Conservation (phyloP, 1,140 invertebrate genomes). For the Scylla paramamosain region DNA sequence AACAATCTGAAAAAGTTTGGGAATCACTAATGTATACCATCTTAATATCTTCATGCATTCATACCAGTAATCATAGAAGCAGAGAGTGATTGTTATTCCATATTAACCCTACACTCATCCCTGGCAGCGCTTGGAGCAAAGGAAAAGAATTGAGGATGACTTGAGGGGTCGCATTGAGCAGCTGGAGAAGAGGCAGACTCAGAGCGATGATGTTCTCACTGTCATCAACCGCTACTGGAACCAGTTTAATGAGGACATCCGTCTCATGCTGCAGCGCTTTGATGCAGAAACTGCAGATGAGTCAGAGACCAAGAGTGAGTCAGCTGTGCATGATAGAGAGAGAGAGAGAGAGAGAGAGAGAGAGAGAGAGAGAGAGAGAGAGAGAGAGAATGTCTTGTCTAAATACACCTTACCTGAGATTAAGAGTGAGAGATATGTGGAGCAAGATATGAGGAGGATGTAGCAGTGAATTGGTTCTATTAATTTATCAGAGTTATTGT, state of each 20-base stretch:
- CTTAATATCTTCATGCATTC: no score
- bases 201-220: constrained; percentile 98
- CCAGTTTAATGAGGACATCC: constrained; percentile 97
- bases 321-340: not conserved
- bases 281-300: constrained; percentile 98
- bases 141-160: constrained; percentile 93
- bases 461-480: no score
- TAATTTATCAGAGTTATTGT: no score
- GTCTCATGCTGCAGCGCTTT: constrained; percentile 95
- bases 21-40: no score
- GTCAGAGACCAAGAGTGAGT: constrained; percentile 93
- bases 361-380: no score
- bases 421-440: no score
- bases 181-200: constrained; percentile 96
- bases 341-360: no score
- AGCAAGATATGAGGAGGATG: no score
- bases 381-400: not conserved
- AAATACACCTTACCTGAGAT: not conserved
- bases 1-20: no score
- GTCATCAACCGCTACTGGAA: constrained; percentile 99
- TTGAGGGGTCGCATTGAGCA: constrained; percentile 96
- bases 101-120: not conserved
- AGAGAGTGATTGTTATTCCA: no score
- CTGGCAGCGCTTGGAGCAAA: constrained; percentile 90
- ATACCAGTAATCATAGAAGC: no score